Evolutionary conservation across 2,888 invertebrate species (phyloP).

Genomic region (Apamea crenata): DNA sequence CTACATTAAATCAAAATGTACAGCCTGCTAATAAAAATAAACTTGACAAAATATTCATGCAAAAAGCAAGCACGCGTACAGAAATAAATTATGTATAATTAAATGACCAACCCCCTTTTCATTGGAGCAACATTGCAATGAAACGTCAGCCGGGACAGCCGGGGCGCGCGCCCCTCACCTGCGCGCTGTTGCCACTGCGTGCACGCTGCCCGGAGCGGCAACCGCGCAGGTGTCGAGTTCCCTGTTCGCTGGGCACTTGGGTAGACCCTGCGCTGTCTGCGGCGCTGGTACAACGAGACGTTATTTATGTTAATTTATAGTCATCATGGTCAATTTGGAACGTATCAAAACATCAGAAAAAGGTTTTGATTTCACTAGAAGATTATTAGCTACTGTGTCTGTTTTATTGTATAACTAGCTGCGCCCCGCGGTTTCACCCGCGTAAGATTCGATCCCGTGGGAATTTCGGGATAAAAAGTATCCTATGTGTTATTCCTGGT

Average conservation of each 20-base stretch:
- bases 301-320: constrained; percentile 31
- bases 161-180: constrained; percentile 68
- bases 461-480: too few relatives aligned
- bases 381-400: too few relatives aligned
- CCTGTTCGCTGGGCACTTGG: constrained; percentile 37
- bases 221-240: constrained; percentile 67
- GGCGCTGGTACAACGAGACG: constrained; percentile 30
- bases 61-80: constrained; percentile 33
- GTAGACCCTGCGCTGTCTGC: constrained; percentile 47
- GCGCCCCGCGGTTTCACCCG: too few relatives aligned
- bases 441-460: too few relatives aligned
- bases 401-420: neutral
- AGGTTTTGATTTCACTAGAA: neutral
- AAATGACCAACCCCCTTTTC: constrained; percentile 47
- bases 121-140: constrained; percentile 26
- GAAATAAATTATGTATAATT: constrained; percentile 24
- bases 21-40: neutral
- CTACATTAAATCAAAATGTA: constrained; percentile 1
- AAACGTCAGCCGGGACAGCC: constrained; percentile 39
- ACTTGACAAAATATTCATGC: constrained; percentile 15
- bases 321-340: constrained; percentile 10
- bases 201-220: constrained; percentile 68
- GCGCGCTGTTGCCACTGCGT: constrained; percentile 66
- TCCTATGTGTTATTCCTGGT: too few relatives aligned
- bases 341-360: neutral